Base-by-base conservation (phyloP, 2,113 vertebrate species). In the Malurus elegans region DNA sequence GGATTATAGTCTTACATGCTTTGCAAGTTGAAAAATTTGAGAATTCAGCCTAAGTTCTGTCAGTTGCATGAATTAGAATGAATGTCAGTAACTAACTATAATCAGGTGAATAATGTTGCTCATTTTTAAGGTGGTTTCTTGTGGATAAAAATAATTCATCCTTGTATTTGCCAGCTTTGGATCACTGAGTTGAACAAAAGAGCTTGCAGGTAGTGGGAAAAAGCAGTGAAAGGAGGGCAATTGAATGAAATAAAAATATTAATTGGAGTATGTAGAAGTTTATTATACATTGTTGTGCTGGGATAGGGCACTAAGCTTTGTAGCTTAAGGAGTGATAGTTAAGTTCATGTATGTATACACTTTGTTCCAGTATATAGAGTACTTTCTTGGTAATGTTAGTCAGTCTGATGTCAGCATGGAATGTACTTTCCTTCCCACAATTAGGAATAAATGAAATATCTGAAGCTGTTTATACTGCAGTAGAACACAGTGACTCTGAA, bases 401-500 rank as follows among this genome's bases (percentile, higher is more conserved):
- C 76, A 90, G 53, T 74, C 53, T 91, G 65, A 90, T 95, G 54
- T 87, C 83, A 93, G 78, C 89, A 84, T 92, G 92, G 73, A 94
- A 91, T 93, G 51, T 92, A 31, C 69, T 95, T 93, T 95, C 85
- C 92, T 95, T 73, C 95, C 93, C 89, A 92, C 96, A 75, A 92
- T 78, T 98, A 99, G 99, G 99, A 67, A 99, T 99, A 79, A 98
- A 99, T 96, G 99, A 99, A 93, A 99, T 99, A 95, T 99, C 99
- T 18, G 99, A 99, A 96, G 99, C 99, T 65, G 98, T 99, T 36
- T 99, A 99, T 64, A 98, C 98, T 93, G 98, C 98, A 26, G 99
- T 99, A 50, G 99, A 99, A 90, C 99, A 98, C 97, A 99, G 99
- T 65, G 99, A 99, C 86, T 99, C 99, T 5, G 99, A 99, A 57